Evolutionary conservation across 1,140 invertebrate species (phyloP).

Genomic region (Brachionus angularis): DNA sequence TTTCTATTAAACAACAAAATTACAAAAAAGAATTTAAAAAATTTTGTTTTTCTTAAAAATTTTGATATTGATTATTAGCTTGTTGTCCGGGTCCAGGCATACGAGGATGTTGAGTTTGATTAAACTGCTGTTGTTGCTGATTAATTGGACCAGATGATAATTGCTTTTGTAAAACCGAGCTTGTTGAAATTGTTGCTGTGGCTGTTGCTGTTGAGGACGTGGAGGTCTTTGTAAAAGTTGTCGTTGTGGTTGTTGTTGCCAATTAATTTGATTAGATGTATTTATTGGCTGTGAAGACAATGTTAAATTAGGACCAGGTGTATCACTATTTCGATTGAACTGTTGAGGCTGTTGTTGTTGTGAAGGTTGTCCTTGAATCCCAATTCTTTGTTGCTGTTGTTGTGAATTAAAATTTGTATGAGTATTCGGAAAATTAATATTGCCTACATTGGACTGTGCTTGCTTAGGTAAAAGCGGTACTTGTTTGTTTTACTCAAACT

Average conservation of each 20-base stretch:
- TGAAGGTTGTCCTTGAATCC: too few relatives aligned
- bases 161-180: slow-evolving; percentile 26
- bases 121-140: slow-evolving; percentile 11
- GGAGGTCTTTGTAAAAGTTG: slow-evolving; percentile 3
- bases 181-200: too few relatives aligned
- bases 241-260: slow-evolving; percentile 7
- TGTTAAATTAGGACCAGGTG: background rate
- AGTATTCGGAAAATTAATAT: slow-evolving; percentile 32
- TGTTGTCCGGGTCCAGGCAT: background rate
- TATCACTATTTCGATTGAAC: too few relatives aligned
- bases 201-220: background rate
- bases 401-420: too few relatives aligned
- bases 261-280: background rate
- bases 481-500: background rate
- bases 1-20: too few relatives aligned
- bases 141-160: background rate
- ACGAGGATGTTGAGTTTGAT: background rate
- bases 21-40: too few relatives aligned
- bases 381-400: too few relatives aligned
- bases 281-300: background rate
- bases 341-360: too few relatives aligned
- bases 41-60: background rate
- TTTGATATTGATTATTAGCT: slow-evolving; percentile 3
- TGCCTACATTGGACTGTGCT: background rate
- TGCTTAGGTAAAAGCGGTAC: background rate